phyloP scores from a whole-genome alignment of 1,140 invertebrate genomes.

The Coelopa frigida region DNA sequence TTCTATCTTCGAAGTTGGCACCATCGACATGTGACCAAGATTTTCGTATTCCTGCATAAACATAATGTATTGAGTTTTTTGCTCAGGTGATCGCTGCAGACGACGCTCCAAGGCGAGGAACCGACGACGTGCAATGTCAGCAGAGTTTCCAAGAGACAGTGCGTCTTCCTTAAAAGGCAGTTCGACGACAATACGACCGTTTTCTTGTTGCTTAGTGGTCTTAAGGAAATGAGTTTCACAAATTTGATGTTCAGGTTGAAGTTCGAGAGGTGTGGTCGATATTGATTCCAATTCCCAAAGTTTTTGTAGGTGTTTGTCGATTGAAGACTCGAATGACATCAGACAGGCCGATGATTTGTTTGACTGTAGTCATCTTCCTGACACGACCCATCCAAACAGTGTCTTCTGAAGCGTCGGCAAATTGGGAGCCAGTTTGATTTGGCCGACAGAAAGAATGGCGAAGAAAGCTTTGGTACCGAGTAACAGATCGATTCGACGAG shows the following conservation, averaged over 20 bases:
- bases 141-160: too few relatives aligned
- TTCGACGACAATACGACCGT: too few relatives aligned
- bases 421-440: slow-evolving; percentile 19
- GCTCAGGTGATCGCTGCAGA: slow-evolving; percentile 11
- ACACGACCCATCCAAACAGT: slow-evolving; percentile 27
- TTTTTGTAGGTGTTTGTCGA: too few relatives aligned
- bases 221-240: too few relatives aligned
- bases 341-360: background rate
- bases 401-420: slow-evolving; percentile 28
- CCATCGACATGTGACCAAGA: slow-evolving; percentile 22
- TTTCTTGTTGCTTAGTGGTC: too few relatives aligned
- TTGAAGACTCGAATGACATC: too few relatives aligned
- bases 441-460: slow-evolving; percentile 24
- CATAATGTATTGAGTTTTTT: slow-evolving; percentile 20
- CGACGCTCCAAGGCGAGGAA: slow-evolving; percentile 20
- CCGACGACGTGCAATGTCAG: slow-evolving; percentile 16
- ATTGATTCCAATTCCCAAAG: too few relatives aligned
- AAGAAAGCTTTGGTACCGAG: slow-evolving; percentile 30
- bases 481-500: slow-evolving; percentile 26
- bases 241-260: too few relatives aligned
- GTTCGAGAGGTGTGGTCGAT: too few relatives aligned
- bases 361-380: background rate
- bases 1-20: background rate
- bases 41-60: slow-evolving; percentile 31
- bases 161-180: too few relatives aligned